Evolutionary conservation across 30 jellyfish, hydroid and myxozoan species (phyloP).

Genomic region (Nemopilema nomurai): DNA sequence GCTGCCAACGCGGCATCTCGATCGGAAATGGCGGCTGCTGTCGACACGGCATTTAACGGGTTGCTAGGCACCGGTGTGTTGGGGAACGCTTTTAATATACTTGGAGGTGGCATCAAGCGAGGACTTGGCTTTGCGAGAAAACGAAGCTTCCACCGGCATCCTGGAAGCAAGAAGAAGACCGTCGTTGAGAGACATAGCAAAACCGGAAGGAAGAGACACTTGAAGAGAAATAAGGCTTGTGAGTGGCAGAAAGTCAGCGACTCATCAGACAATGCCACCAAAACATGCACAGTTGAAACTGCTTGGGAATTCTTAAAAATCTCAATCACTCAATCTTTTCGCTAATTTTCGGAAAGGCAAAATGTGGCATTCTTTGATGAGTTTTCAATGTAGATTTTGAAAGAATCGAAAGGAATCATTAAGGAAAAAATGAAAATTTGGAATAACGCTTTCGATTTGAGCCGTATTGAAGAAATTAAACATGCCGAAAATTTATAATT

Average conservation of each 20-base stretch:
- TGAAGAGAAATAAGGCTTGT: slow-evolving; percentile 42
- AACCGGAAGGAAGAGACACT: slow-evolving; percentile 26
- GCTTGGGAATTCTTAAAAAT: too few relatives aligned
- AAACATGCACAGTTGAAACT: not conserved
- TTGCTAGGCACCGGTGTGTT: slow-evolving; percentile 59
- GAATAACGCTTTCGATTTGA: too few relatives aligned
- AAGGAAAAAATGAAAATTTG: too few relatives aligned
- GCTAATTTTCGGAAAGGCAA: not conserved
- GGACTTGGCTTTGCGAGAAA: slow-evolving; percentile 57
- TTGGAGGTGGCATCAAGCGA: slow-evolving; percentile 54
- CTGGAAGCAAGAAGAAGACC: slow-evolving; percentile 55
- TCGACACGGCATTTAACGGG: slow-evolving; percentile 65
- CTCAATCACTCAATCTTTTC: too few relatives aligned
- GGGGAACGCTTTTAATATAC: slow-evolving; percentile 53
- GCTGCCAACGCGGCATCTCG: slow-evolving; percentile 66
- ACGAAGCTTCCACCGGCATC: slow-evolving; percentile 63
- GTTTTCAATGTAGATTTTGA: too few relatives aligned
- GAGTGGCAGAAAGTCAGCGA: slow-evolving; percentile 69
- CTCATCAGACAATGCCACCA: slow-evolving; percentile 1
- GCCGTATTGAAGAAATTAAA: not conserved
- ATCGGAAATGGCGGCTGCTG: slow-evolving; percentile 56
- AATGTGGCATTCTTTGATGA: not conserved
- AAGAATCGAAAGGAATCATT: too few relatives aligned
- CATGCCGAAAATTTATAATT: too few relatives aligned
- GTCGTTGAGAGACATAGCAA: slow-evolving; percentile 20